phyloP scores from a whole-genome alignment of 2,113 vertebrate species.

The Platycercus adscitus region DNA sequence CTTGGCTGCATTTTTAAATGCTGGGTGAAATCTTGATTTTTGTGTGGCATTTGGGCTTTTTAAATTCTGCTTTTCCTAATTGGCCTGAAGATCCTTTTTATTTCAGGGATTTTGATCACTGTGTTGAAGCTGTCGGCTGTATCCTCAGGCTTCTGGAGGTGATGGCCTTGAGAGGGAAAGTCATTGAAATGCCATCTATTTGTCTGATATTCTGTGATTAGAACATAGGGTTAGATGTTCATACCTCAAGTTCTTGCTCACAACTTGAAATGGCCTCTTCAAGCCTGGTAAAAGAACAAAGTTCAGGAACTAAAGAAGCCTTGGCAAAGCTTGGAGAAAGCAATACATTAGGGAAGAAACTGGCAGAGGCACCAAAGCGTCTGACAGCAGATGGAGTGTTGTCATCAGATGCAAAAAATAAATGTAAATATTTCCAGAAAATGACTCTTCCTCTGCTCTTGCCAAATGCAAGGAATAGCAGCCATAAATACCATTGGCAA shows the following conservation, averaged over 20 bases:
- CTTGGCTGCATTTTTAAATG: neutral
- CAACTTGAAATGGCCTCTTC: neutral
- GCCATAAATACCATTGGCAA: neutral
- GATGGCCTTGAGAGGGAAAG: neutral
- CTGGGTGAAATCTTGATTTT: neutral
- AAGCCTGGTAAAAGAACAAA: neutral
- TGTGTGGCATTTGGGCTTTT: neutral
- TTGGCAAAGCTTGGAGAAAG: neutral
- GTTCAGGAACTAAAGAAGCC: neutral
- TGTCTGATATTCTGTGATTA: neutral
- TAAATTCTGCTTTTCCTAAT: neutral
- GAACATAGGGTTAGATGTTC: neutral
- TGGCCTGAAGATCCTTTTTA: neutral
- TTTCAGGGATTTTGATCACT: neutral
- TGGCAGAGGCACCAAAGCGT: neutral
- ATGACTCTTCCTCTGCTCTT: neutral
- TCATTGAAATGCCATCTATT: neutral
- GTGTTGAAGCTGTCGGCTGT: neutral
- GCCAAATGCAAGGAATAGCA: neutral
- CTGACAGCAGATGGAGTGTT: constrained; percentile 20
- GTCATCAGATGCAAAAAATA: constrained; percentile 43
- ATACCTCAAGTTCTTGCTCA: neutral
- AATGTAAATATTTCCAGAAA: constrained; percentile 48
- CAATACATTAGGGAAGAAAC: neutral
- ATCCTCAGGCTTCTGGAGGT: neutral